These are phyloP conservation scores for Todus mexicanus DNA, from an alignment of 2,797 vertebrate species.

Conservation along the genomic window DNA sequence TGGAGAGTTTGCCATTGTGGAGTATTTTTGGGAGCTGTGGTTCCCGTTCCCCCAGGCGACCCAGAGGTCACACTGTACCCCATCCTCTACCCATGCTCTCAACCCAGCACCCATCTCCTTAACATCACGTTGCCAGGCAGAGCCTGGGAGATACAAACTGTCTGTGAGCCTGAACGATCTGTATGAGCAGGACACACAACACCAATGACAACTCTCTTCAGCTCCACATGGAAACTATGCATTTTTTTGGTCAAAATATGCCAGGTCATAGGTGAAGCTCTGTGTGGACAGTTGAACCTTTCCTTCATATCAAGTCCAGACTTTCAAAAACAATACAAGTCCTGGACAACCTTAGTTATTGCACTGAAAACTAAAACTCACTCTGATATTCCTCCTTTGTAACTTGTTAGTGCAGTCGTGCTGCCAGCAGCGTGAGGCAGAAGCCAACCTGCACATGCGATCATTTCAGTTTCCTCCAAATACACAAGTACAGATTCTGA, in stretches of 20 bases:
- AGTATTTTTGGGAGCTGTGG: background rate
- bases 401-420: background rate
- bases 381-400: background rate
- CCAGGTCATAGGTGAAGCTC: background rate
- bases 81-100: background rate
- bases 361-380: background rate
- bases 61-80: background rate
- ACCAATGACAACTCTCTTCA: background rate
- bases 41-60: background rate
- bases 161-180: background rate
- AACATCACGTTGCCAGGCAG: background rate
- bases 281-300: background rate
- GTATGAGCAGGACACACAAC: background rate
- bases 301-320: background rate
- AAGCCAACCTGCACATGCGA: background rate
- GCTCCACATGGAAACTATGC: background rate
- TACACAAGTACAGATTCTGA: background rate
- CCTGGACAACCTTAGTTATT: background rate
- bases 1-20: background rate
- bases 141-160: background rate
- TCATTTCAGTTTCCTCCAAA: slow-evolving; percentile 7
- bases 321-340: background rate
- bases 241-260: background rate
- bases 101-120: fast-evolving
- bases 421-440: background rate